phyloP scores from a whole-genome alignment of 2,888 invertebrate genomes.

The Nemapogon koenigi region DNA sequence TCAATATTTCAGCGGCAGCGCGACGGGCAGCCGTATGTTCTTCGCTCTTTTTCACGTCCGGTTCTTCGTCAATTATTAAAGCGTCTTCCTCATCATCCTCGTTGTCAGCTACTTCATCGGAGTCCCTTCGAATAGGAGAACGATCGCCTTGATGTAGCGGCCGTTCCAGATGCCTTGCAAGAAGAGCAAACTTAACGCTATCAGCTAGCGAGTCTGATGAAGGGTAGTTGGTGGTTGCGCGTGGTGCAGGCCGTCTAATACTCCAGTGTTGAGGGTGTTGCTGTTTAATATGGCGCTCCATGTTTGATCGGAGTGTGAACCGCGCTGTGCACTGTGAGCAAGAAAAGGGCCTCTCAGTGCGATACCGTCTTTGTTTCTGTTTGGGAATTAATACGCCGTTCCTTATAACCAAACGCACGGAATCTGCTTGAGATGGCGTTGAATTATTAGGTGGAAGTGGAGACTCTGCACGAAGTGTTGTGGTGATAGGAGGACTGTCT shows the following conservation, averaged over 20 bases:
- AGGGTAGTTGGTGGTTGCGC: conserved; percentile 47
- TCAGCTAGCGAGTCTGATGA: conserved; percentile 38
- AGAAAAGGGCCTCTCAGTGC: conserved; percentile 89
- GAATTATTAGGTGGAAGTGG: conserved; percentile 51
- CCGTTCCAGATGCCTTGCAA: conserved; percentile 78
- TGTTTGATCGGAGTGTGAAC: conserved; percentile 91
- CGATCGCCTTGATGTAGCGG: conserved; percentile 51
- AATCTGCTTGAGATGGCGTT: conserved; percentile 54
- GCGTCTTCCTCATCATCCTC: conserved; percentile 72
- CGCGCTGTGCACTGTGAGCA: conserved; percentile 91
- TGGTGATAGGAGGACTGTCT: conserved; percentile 43
- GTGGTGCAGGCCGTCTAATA: conserved; percentile 68
- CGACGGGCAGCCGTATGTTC: conserved; percentile 57
- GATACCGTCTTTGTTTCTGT: conserved; percentile 87
- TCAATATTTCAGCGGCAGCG: conserved; percentile 65
- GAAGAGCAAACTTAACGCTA: conserved; percentile 74
- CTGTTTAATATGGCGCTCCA: conserved; percentile 94
- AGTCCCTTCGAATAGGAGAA: conserved; percentile 44
- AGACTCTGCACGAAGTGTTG: conserved; percentile 47
- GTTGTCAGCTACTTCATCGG: conserved; percentile 67
- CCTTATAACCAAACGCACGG: conserved; percentile 89
- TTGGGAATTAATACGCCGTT: conserved; percentile 91
- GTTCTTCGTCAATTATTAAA: conserved; percentile 70
- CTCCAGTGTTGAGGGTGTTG: conserved; percentile 93
- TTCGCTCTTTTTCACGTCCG: conserved; percentile 31